Percentiles rank a stretch among this genome's conserved stretches.
Evolutionary conservation across 2,113 vertebrate species (phyloP).

Genomic region (Sminthopsis crassicaudata): DNA sequence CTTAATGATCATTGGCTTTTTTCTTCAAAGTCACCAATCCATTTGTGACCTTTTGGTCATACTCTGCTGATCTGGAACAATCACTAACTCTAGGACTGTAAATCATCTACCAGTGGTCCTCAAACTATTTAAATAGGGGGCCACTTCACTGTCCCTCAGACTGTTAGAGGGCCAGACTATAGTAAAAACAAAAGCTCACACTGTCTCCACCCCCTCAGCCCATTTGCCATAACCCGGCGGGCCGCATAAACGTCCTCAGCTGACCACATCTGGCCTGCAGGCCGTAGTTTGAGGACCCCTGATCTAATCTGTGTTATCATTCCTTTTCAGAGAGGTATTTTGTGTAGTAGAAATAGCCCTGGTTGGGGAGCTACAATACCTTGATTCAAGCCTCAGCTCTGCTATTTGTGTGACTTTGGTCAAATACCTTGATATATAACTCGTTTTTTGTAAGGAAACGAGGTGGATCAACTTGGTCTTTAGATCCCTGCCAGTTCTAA

Average conservation of each 20-base stretch:
- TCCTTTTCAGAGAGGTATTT: background rate
- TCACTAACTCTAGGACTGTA: background rate
- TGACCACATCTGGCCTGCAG: too few relatives aligned
- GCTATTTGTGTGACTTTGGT: background rate
- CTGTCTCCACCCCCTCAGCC: too few relatives aligned
- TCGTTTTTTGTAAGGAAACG: background rate
- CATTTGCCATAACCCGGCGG: too few relatives aligned
- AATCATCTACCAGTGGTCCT: too few relatives aligned
- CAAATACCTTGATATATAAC: background rate
- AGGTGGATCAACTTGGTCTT: background rate
- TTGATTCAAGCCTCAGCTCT: background rate
- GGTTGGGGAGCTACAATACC: too few relatives aligned
- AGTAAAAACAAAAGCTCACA: too few relatives aligned
- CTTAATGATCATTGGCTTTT: background rate
- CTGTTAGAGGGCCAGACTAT: too few relatives aligned
- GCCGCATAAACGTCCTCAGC: too few relatives aligned
- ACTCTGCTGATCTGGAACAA: background rate
- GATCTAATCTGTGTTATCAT: background rate
- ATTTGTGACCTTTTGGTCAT: background rate
- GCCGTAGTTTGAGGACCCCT: too few relatives aligned
- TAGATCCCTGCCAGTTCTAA: background rate
- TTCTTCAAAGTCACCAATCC: background rate
- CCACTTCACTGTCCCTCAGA: too few relatives aligned
- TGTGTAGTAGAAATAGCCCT: background rate
- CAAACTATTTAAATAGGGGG: too few relatives aligned